Percentiles rank a stretch among this genome's conserved stretches.
Evolutionary conservation across 2,888 invertebrate species (phyloP).

Genomic region (Andricus quercusramuli): DNA sequence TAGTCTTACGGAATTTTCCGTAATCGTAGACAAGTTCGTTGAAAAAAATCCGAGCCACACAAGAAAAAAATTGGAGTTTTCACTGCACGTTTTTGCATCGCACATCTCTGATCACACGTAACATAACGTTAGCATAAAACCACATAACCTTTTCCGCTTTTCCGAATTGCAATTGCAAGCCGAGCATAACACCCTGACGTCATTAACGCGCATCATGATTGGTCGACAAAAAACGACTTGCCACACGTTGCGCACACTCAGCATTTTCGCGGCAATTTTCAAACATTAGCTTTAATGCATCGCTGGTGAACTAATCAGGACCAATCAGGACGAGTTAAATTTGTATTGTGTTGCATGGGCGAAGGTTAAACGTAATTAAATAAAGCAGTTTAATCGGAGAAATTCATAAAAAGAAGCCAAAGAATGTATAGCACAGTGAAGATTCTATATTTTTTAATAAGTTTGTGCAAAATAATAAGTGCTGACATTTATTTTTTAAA

Average conservation of each 20-base stretch:
- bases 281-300: not conserved
- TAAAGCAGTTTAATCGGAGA: too few relatives aligned
- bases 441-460: too few relatives aligned
- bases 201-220: not conserved
- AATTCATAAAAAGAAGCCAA: too few relatives aligned
- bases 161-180: not conserved
- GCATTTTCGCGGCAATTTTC: not conserved
- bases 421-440: too few relatives aligned
- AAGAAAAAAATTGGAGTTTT: not conserved
- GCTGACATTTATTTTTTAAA: too few relatives aligned
- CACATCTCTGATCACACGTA: not conserved
- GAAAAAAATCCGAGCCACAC: not conserved
- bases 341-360: too few relatives aligned
- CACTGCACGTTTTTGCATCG: too few relatives aligned
- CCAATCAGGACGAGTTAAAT: too few relatives aligned
- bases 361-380: too few relatives aligned
- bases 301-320: too few relatives aligned
- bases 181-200: not conserved
- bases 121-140: not conserved
- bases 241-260: not conserved
- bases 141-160: not conserved
- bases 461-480: too few relatives aligned
- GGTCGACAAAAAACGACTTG: not conserved
- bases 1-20: too few relatives aligned
- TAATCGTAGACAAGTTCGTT: not conserved